Evolutionary conservation across 1,140 invertebrate genomes (phyloP), one percentile per base, ranked within the genome.

Genomic region (Procambarus virginalis): DNA sequence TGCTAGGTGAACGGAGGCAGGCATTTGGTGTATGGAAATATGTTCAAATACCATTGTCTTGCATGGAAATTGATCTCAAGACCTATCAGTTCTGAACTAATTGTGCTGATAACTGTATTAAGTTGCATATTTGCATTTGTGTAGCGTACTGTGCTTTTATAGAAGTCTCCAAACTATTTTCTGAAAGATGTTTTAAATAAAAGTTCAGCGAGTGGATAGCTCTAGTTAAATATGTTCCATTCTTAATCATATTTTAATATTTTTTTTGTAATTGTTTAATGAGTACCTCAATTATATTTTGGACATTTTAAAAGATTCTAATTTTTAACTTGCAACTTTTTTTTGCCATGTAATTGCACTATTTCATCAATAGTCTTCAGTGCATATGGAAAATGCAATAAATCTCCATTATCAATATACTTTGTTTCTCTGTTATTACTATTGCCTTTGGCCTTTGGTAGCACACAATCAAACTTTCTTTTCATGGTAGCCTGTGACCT

Each of bases 401-500:
- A 8, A 78, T 48, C 20, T 78, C 49, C 49, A 20, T 49, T 84
- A 1, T 49, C 14, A 51, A 5, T 75, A 34, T n/a, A 46, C n/a
- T 84, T 84, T 84, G 45, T 84, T 34, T 58, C 3, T 55, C 34
- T 60, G 3, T 75, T 84, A 12, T 73, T 78, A 48, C n/a, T 68
- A 64, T 20, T 46, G 68, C 80, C 68, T 78, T 22, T 82, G 48
- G 70, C 70, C 46, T 49, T 89, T 83, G 48, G 77, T 46, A 88
- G 86, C 51, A 88, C 64, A 88, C 64, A 34, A 76, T 79, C 60
- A 68, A 78, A 86, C 51, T 68, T 86, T 82, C 46, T 75, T 73
- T 85, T 55, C 49, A 60, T 46, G 49, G 86, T 78, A 78, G 78
- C 51, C 76, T 83, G 88, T 89, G 81, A 89, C 45, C 68, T 84